These are phyloP conservation scores for Lutjanus campechanus DNA, from an alignment of 2,797 vertebrate species.

Conservation along the genomic window DNA sequence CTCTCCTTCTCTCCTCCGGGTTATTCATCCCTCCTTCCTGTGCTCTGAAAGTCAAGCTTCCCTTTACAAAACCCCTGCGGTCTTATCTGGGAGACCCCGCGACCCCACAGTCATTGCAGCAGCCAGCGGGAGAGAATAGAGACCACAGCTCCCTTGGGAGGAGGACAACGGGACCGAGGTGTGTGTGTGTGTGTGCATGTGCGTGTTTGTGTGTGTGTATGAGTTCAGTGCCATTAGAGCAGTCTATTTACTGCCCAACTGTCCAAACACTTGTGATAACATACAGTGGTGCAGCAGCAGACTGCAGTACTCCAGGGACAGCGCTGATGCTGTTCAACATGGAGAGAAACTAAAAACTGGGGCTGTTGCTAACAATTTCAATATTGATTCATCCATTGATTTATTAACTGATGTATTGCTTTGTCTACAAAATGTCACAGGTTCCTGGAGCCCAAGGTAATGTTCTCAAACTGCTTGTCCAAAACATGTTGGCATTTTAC, in stretches of 20 bases:
- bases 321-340: slow-evolving; percentile 21
- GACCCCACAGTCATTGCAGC: slow-evolving; percentile 83
- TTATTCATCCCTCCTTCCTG: slow-evolving; percentile 91
- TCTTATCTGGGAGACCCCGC: slow-evolving; percentile 90
- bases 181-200: slow-evolving; percentile 48
- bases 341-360: slow-evolving; percentile 22
- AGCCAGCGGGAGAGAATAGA: slow-evolving; percentile 73
- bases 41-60: slow-evolving; percentile 92
- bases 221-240: slow-evolving; percentile 59
- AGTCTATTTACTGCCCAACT: slow-evolving; percentile 80
- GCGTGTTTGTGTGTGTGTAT: slow-evolving; percentile 48
- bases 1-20: slow-evolving; percentile 84
- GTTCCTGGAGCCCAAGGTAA: not conserved
- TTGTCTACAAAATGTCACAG: slow-evolving; percentile 11
- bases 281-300: slow-evolving; percentile 55
- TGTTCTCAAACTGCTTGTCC: not conserved
- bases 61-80: slow-evolving; percentile 87
- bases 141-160: slow-evolving; percentile 65
- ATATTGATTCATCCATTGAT: slow-evolving; percentile 9
- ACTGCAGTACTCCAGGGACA: slow-evolving; percentile 52
- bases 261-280: slow-evolving; percentile 85
- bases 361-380: not conserved
- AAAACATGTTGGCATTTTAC: not conserved
- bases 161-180: slow-evolving; percentile 54
- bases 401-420: not conserved